A percentile compares a stretch with the other conserved stretches of the same genome.
Conservation (phyloP, 2,797 vertebrate species). For the Paratrypauchen microcephalus region DNA sequence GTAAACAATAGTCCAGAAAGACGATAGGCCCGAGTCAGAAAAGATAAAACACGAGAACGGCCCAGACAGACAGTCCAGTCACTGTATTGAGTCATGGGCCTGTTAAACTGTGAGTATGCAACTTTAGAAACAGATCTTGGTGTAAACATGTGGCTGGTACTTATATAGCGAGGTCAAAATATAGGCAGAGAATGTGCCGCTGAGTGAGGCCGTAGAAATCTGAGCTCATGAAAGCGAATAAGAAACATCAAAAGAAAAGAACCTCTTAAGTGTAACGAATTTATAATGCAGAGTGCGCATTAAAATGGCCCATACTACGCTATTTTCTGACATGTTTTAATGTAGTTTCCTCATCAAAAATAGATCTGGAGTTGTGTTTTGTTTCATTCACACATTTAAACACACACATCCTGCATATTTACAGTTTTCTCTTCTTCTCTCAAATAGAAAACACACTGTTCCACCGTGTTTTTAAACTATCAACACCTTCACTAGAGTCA, state of each 20-base stretch:
- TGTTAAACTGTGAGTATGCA: constrained; percentile 19
- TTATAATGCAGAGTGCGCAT: too few species aligned
- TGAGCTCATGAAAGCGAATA: constrained; percentile 35
- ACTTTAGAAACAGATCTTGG: constrained; percentile 58
- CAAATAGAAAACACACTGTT: too few species aligned
- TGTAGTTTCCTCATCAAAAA: too few species aligned
- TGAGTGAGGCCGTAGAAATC: constrained; percentile 24
- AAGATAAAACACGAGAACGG: constrained; percentile 12
- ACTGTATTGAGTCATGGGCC: constrained; percentile 12
- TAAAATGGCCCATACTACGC: too few species aligned
- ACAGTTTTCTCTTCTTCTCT: too few species aligned
- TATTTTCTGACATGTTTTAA: too few species aligned
- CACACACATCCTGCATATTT: too few species aligned
- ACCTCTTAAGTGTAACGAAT: too few species aligned
- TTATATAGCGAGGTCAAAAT: constrained; percentile 55
- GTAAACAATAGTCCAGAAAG: constrained; percentile 28
- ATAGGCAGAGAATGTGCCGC: constrained; percentile 59
- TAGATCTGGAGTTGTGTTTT: too few species aligned
- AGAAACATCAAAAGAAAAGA: neutral
- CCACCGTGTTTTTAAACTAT: too few species aligned
- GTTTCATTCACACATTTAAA: too few species aligned
- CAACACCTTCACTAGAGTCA: too few species aligned
- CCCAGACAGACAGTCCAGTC: neutral
- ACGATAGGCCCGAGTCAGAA: constrained; percentile 12
- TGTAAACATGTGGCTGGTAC: constrained; percentile 51